Base-by-base conservation (phyloP, 1,140 invertebrate species). In the Eurosta solidaginis region DNA sequence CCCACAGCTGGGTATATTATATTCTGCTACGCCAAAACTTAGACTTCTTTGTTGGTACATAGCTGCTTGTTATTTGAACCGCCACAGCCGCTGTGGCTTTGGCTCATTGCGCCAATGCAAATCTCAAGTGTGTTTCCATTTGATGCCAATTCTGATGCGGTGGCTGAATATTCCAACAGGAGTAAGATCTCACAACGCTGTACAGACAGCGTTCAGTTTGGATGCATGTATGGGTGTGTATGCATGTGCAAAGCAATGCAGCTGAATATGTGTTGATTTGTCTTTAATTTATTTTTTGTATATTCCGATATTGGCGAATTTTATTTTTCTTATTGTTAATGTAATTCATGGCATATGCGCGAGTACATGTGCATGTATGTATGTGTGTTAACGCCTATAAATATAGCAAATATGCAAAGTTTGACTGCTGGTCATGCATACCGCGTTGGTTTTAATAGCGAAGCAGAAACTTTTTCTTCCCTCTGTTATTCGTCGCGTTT, bases 91-190 rank as follows among this genome's bases (percentile, higher is more conserved):
- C 33, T 59, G 25, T n/a, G 29, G 59, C 59, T 40, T 17, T 36
- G 59, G 59, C 59, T 68, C 59, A 68, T 68, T 68, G 59, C 59
- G 40, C n/a, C 33, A 40, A 29, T 68, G 59, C 59, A 68, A n/a
- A 36, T 68, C 59, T 68, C 59, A 68, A 68, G 59, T 68, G 33
- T 29, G 36, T 68, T 68, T 42, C 59, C 59, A 68, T 68, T 68
- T 68, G 59, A 29, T 17, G 33, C 7, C 52, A 59, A 14, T 59
- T 25, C 52, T 14, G 12, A 25, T 33, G 52, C 29, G 33, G 54
- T n/a, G 17, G 33, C 17, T 20, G 59, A 7, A n/a, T 7, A 36
- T 40, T 20, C 59, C 59, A 68, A 36, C n/a, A 36, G 33, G 3
- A 59, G 1, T 59, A 59, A 22, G 25, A 27, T 29, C n/a, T n/a